A percentile compares a stretch with the other conserved stretches of the same genome.
These are phyloP conservation scores for Semotilus atromaculatus DNA, from an alignment of 2,797 vertebrate species.

Conservation along the genomic window DNA sequence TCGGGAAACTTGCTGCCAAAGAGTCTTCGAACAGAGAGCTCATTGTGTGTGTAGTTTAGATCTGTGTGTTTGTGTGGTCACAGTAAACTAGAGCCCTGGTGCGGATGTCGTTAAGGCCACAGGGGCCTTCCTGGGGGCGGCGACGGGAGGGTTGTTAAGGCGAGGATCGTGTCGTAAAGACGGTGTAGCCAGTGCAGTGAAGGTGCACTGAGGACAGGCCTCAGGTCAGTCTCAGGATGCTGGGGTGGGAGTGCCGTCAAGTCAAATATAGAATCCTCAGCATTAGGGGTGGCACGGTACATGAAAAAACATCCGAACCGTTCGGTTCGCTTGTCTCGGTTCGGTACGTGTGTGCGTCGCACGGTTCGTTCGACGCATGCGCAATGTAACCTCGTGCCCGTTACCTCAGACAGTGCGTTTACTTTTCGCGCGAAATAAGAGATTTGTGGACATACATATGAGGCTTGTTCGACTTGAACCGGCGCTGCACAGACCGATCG, in stretches of 20 bases:
- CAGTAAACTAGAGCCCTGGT: constrained; percentile 31
- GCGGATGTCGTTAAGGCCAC: constrained; percentile 31
- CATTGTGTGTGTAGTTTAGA: constrained; percentile 45
- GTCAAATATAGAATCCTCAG: constrained; percentile 82
- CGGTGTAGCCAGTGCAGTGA: constrained; percentile 60
- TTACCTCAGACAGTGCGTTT: too few relatives aligned
- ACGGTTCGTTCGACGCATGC: too few relatives aligned
- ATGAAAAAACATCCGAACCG: too few relatives aligned
- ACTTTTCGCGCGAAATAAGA: too few relatives aligned
- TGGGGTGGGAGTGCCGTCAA: constrained; percentile 75
- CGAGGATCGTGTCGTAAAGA: constrained; percentile 57
- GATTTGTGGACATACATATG: too few relatives aligned
- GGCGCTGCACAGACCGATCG: too few relatives aligned
- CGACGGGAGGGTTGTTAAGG: constrained; percentile 23
- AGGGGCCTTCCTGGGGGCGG: constrained; percentile 46
- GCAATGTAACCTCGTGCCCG: too few relatives aligned
- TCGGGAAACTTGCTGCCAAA: constrained; percentile 45
- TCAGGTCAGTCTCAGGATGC: constrained; percentile 75
- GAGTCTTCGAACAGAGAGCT: constrained; percentile 53
- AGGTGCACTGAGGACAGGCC: constrained; percentile 77
- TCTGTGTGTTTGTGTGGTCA: constrained; percentile 50
- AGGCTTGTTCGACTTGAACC: too few relatives aligned
- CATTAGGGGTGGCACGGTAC: too few relatives aligned
- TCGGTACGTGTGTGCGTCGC: too few relatives aligned
- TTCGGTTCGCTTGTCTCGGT: too few relatives aligned